A percentile compares a stretch with the other conserved stretches of the same genome.
Conservation (phyloP, 2,888 invertebrate species). For the Pyralis farinalis region DNA sequence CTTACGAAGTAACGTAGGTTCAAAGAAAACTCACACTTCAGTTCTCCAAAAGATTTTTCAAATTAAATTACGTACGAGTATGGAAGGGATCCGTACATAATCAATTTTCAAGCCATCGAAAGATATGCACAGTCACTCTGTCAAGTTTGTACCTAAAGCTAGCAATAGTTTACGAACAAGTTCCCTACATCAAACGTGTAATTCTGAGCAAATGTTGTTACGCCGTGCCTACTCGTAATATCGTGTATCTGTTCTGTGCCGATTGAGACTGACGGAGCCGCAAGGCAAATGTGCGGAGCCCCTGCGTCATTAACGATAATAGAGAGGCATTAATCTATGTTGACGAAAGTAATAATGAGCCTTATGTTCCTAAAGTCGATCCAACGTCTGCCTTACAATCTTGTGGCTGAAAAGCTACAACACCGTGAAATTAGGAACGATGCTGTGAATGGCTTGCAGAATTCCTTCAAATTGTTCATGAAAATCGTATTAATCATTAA, state of each 20-base stretch:
- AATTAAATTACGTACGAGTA: too few species aligned
- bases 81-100: too few species aligned
- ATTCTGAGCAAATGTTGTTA: constrained; percentile 23
- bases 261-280: constrained; percentile 9
- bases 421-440: not conserved
- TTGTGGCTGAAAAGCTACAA: not conserved
- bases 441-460: too few species aligned
- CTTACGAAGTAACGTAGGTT: too few species aligned
- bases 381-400: constrained; percentile 1
- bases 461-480: too few species aligned
- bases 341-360: constrained; percentile 59
- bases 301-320: constrained; percentile 65
- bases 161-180: constrained; percentile 25
- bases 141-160: too few species aligned
- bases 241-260: not conserved
- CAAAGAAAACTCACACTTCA: too few species aligned
- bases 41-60: too few species aligned
- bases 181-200: constrained; percentile 26
- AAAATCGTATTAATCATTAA: too few species aligned
- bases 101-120: too few species aligned
- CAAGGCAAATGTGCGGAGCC: constrained; percentile 53
- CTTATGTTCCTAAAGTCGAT: constrained; percentile 37
- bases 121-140: too few species aligned
- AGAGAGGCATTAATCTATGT: constrained; percentile 62
- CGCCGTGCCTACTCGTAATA: not conserved